Base-by-base conservation (phyloP, 2,888 invertebrate species). In the Pristionchus japonicus region DNA sequence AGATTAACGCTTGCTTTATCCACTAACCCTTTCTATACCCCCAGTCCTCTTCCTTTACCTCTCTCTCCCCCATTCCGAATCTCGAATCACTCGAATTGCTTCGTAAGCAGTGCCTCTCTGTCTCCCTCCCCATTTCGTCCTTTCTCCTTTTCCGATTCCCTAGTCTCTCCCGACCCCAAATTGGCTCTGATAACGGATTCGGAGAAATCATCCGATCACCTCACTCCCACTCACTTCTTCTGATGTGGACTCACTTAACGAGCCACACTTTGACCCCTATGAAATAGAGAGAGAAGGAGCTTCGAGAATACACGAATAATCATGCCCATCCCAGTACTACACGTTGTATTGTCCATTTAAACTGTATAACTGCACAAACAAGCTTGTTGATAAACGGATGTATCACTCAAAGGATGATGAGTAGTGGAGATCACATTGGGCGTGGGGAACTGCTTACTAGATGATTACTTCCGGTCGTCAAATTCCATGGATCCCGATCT, bases 181-280 rank as follows among this genome's bases (percentile, higher is more conserved):
- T 23, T 77, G 17, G 15, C n/a, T 13, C 43, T 43, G 77, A 77
- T 77, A 77, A 77, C 34, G 47, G 7, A n/a, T 77, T 77, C 77
- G 43, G 77, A 77, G 77, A 77, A 77, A 77, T 77, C 77, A 77
- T 43, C 37, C 77, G 77, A 77, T 77, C 77, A 77, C 77, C 77
- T 77, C 77, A 77, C 43, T 20, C 77, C 27, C n/a, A n/a, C 74
- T 23, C 74, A 40, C 3, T 77, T 47, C 77, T 27, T 47, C 77
- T 27, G 43, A 77, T 43, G n/a, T 13, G 15, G 23, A 23, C 43
- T 47, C 77, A 6, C 13, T 77, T 77, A 77, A 77, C 77, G 77
- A 77, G 43, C 27, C 43, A 77, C 27, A 77, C 77, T 77, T 47
- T 77, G 77, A 77, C 47, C 77, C 77, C 43, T 34, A 47, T n/a